These are phyloP conservation scores for Drosophila neutralis DNA, from an alignment of 2,888 invertebrate species.

Conservation along the genomic window DNA sequence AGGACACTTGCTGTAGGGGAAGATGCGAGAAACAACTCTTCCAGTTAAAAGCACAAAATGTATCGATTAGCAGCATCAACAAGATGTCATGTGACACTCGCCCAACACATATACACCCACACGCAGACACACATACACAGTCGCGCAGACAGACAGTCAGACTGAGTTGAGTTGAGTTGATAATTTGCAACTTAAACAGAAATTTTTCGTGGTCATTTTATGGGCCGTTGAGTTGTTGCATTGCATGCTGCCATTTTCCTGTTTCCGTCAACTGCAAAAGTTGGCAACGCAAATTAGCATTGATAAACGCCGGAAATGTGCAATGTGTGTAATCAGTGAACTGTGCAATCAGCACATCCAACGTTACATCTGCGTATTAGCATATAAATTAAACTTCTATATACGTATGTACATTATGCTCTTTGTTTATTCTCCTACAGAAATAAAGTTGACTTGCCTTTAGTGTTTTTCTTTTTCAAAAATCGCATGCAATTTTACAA, in stretches of 20 bases:
- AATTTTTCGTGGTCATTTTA: slow-evolving; percentile 11
- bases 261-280: slow-evolving; percentile 52
- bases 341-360: slow-evolving; percentile 7
- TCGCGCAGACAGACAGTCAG: not conserved
- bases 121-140: not conserved
- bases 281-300: slow-evolving; percentile 63
- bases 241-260: slow-evolving; percentile 23
- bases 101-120: not conserved
- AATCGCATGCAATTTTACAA: not conserved
- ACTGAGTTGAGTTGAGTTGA: not conserved
- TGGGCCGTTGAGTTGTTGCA: slow-evolving; percentile 19
- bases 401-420: not conserved
- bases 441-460: not conserved
- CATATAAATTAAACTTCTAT: not conserved
- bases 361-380: not conserved
- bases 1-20: slow-evolving; percentile 1
- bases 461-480: not conserved
- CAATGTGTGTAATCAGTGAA: slow-evolving; percentile 17
- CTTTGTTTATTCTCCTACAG: not conserved
- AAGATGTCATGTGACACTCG: slow-evolving; percentile 37
- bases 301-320: slow-evolving; percentile 64
- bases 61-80: slow-evolving; percentile 51
- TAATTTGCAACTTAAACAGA: slow-evolving; percentile 3
- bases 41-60: slow-evolving; percentile 48
- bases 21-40: slow-evolving; percentile 23